Base-by-base conservation (phyloP, 2,888 invertebrate genomes). In the Lasioglossum leucozonium region DNA sequence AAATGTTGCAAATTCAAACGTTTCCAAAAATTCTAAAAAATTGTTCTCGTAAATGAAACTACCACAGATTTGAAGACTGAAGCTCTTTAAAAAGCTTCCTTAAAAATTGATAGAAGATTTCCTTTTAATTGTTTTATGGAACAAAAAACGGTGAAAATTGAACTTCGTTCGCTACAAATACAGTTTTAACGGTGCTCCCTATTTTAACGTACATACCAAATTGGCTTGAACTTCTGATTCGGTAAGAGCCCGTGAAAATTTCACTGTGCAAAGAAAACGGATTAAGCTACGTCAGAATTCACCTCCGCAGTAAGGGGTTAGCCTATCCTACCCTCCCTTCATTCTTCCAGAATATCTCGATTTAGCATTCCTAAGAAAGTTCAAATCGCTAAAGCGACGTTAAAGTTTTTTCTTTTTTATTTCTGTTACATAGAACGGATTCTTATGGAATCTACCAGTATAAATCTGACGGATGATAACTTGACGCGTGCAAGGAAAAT, bases 301-400 rank as follows among this genome's bases (percentile, higher is more conserved):
- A 16, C 62, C 18, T 30, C 62, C 2, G 30, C 30, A 62, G 16
- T 30, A 8, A 62, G 30, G 18, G 62, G 62, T 62, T 62, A 8
- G 6, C 8, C 62, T 30, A 62, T 62, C 30, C 30, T 16, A 13
- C 18, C 62, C 30, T 26, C 16, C 16, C 30, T 30, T 62, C 16
- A 18, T 62, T 62, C 30, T 62, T 62, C 30, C 30, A 30, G 62
- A 62, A 62, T 62, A 62, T 16, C 62, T 62, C 62, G 62, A 62
- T 30, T 62, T 62, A 30, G 16, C 62, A 16, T 62, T 30, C 62
- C 30, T 16, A 30, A 62, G 62, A 30, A 30, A 62, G 8, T 62
- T 62, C 0, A 62, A 30, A 62, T 30, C 30, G 62, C 62, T 30
- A 30, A 62, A 62, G 30, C 30, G 26, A 30, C 62, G 62, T 30